Conservation (phyloP, 2,797 vertebrate species). For the Sebastes miniatus region DNA sequence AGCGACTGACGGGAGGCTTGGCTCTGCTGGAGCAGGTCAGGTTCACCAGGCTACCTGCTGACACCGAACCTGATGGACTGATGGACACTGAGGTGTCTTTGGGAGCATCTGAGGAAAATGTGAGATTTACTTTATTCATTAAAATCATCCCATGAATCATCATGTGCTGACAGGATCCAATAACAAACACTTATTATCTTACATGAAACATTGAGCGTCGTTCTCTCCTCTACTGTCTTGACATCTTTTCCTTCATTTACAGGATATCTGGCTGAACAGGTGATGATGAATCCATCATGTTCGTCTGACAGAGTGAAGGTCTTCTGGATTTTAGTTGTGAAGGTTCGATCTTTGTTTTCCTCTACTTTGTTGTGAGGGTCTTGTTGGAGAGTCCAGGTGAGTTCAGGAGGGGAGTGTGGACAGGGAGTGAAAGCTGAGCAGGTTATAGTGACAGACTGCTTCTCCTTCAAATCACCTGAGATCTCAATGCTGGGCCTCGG, state of each 20-base stretch:
- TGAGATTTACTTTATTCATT: not conserved
- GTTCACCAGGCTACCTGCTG: slow-evolving; percentile 55
- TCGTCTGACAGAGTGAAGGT: slow-evolving; percentile 49
- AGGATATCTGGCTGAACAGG: slow-evolving; percentile 54
- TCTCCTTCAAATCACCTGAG: slow-evolving; percentile 16
- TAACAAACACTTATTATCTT: not conserved
- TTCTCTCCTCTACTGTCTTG: not conserved
- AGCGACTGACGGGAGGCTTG: slow-evolving; percentile 54
- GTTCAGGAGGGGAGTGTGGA: slow-evolving; percentile 49
- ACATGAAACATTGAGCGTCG: slow-evolving; percentile 40
- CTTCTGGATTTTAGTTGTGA: slow-evolving; percentile 31
- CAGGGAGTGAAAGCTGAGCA: slow-evolving; percentile 65
- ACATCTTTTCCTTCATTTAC: slow-evolving; percentile 4
- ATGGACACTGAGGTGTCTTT: slow-evolving; percentile 43
- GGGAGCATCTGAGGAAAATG: slow-evolving; percentile 55
- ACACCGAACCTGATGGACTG: slow-evolving; percentile 39
- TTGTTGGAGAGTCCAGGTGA: slow-evolving; percentile 57
- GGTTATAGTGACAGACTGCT: slow-evolving; percentile 35
- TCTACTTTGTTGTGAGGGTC: not conserved
- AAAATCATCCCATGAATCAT: too few relatives aligned
- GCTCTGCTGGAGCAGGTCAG: slow-evolving; percentile 71
- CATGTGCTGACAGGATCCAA: too few relatives aligned
- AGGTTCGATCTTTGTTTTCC: slow-evolving; percentile 41
- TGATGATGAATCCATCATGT: slow-evolving; percentile 52
- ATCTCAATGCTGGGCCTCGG: not conserved